These are phyloP conservation scores for Ctenicera cuprea DNA, from an alignment of 2,888 invertebrate species.

Conservation along the genomic window DNA sequence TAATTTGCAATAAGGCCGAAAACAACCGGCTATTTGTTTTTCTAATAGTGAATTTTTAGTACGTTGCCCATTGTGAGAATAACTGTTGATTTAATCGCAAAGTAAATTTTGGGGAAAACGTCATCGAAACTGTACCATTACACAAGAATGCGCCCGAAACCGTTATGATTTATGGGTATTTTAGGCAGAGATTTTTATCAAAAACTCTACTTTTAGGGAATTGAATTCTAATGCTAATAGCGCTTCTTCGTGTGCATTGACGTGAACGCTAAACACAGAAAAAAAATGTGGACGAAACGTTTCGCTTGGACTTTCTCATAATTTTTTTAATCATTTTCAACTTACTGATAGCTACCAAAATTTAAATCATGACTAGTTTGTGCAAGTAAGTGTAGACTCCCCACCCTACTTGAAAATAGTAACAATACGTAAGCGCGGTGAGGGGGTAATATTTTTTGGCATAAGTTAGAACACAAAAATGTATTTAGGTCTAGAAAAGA, in stretches of 20 bases:
- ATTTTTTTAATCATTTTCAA: not conserved
- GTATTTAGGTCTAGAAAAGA: too few relatives aligned
- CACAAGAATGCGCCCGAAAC: slow-evolving; percentile 26
- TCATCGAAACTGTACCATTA: slow-evolving; percentile 32
- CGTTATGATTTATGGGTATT: slow-evolving; percentile 41
- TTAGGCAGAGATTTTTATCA: slow-evolving; percentile 43
- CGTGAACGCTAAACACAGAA: slow-evolving; percentile 23
- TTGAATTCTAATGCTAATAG: slow-evolving; percentile 42
- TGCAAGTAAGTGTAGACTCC: too few relatives aligned
- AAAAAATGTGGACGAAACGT: slow-evolving; percentile 4
- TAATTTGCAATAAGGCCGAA: slow-evolving; percentile 33
- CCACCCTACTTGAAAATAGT: too few relatives aligned
- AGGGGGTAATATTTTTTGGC: too few relatives aligned
- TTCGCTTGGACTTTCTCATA: slow-evolving; percentile 4
- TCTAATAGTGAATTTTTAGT: slow-evolving; percentile 14
- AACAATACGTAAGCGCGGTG: too few relatives aligned
- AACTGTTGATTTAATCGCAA: slow-evolving; percentile 44
- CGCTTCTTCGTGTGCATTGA: slow-evolving; percentile 25
- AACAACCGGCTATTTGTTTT: slow-evolving; percentile 18
- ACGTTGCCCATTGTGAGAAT: slow-evolving; percentile 37
- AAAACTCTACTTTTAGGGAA: slow-evolving; percentile 19
- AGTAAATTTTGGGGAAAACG: slow-evolving; percentile 23
- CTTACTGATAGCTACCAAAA: not conserved
- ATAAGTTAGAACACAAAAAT: too few relatives aligned
- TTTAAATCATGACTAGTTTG: not conserved